Evolutionary conservation across 2,888 invertebrate species (phyloP), one percentile per base, ranked within the genome.

Genomic region (Tupiocoris notatus): DNA sequence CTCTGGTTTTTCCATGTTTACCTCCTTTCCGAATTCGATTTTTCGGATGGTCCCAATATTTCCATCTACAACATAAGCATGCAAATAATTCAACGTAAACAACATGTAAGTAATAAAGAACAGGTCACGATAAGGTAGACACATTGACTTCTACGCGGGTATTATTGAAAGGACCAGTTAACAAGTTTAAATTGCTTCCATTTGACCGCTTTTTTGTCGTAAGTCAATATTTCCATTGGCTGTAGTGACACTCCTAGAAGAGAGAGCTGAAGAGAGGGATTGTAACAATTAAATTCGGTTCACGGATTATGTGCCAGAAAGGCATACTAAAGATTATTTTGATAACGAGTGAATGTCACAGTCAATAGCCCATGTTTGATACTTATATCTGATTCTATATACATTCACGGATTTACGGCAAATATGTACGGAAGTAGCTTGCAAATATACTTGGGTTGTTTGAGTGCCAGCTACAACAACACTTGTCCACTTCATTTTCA

Each of bases 301-400:
- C 59, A 70, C 70, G 70, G 24, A 70, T 70, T 70, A 70, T 59
- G 59, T 59, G 70, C 59, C 59, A 59, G 70, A 59, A 70, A 70
- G 70, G 70, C 70, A 70, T 59, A 70, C 70, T 58, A 39, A 70
- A 70, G 70, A 70, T 70, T 70, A 70, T 70, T 70, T 70, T 70
- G 70, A 70, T 70, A 70, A 70, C 70, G 70, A 58, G 59, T 59
- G 57, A 59, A 70, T 70, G 70, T 70, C 70, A 70, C 70, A 23
- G 70, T 70, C 70, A 70, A 70, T 70, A 70, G 24, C 59, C 70
- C 22, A 59, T 59, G 70, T 70, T 70, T 70, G 70, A 21, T 70
- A 70, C 59, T 70, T 70, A 70, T 70, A 70, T 59, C 70, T 70
- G 59, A 70, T 59, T 70, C 70, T 70, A 70, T 70, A 70, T 39